Conservation (phyloP, 2,113 vertebrate species). For the Eclectus roratus region DNA sequence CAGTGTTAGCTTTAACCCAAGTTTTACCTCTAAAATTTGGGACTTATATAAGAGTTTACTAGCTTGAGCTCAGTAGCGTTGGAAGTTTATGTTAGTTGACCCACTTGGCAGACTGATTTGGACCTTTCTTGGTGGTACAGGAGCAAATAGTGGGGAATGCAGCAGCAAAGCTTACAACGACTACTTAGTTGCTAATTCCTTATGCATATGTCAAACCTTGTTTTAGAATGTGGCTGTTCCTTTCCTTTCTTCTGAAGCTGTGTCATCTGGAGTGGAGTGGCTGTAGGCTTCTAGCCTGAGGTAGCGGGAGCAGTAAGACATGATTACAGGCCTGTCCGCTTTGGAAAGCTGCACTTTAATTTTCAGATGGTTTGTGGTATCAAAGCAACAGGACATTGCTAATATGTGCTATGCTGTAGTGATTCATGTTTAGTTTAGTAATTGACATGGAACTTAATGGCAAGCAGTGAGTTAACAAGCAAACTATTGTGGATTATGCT, state of each 20-base stretch:
- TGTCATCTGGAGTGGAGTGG: fast-evolving
- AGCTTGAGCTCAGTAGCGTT: neutral
- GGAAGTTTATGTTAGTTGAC: neutral
- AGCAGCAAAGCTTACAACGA: neutral
- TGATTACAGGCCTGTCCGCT: neutral
- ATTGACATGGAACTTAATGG: neutral
- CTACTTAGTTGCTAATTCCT: neutral
- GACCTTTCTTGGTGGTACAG: neutral
- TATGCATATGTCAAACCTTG: neutral
- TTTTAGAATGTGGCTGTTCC: neutral
- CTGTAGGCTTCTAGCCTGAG: neutral
- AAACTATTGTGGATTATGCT: neutral
- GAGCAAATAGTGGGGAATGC: neutral
- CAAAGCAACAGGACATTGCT: neutral
- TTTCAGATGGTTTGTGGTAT: neutral
- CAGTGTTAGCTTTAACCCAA: neutral
- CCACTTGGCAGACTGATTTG: neutral
- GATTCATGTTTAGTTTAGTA: neutral
- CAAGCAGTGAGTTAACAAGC: neutral
- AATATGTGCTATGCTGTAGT: neutral
- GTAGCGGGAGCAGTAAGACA: neutral
- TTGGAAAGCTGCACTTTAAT: neutral
- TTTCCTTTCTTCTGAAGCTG: neutral
- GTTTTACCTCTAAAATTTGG: neutral
- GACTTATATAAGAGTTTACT: neutral